Evolutionary conservation across 2,797 vertebrate genomes (phyloP).

Genomic region (Esox lucius): DNA sequence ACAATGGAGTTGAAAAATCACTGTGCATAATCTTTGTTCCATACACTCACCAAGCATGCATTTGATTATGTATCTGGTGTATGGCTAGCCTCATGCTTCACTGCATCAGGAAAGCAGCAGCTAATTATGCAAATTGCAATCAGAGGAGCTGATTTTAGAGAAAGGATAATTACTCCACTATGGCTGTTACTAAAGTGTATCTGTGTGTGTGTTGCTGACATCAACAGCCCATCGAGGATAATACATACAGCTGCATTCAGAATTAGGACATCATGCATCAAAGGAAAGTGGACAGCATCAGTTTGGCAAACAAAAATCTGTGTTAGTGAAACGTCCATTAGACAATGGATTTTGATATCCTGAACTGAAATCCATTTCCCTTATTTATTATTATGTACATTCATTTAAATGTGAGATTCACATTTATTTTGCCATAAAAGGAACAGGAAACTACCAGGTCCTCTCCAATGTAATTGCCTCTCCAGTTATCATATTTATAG

Average conservation of each 20-base stretch:
- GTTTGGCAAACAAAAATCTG: too few relatives aligned
- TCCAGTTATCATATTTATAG: constrained; percentile 1
- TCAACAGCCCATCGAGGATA: not conserved
- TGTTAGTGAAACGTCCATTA: not conserved
- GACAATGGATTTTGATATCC: not conserved
- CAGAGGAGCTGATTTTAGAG: constrained; percentile 62
- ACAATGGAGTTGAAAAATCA: constrained; percentile 1
- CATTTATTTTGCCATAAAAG: not conserved
- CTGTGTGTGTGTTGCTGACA: not conserved
- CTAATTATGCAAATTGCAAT: constrained; percentile 77
- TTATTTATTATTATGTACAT: not conserved
- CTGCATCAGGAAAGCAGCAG: constrained; percentile 51
- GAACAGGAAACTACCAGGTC: not conserved
- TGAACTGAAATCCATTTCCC: constrained; percentile 1
- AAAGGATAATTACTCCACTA: constrained; percentile 75
- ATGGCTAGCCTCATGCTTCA: constrained; percentile 49
- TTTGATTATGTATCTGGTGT: constrained; percentile 50
- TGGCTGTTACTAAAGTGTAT: constrained; percentile 30
- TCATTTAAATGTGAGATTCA: not conserved
- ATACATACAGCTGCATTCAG: not conserved
- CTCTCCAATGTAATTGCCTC: not conserved
- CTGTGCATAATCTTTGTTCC: not conserved
- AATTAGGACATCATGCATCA: not conserved
- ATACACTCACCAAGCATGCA: constrained; percentile 38
- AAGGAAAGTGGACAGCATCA: not conserved